A percentile compares a stretch with the other conserved stretches of the same genome.
Conservation (phyloP, 2,113 vertebrate species). For the Monopterus albus region DNA sequence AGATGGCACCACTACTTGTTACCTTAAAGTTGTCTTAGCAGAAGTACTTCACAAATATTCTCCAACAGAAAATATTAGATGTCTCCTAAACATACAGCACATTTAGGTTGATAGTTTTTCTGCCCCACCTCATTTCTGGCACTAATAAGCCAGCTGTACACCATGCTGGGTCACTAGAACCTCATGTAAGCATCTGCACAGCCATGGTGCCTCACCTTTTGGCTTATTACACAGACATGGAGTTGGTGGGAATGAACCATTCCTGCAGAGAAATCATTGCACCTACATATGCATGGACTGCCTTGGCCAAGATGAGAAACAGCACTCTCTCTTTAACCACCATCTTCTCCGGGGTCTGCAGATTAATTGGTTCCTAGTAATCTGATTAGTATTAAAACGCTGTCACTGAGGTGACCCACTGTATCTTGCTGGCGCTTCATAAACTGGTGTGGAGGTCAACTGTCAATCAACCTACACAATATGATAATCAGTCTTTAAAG, state of each 20-base stretch:
- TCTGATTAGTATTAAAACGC: conserved; percentile 82
- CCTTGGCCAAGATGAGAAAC: conserved; percentile 41
- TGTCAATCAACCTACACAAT: conserved; percentile 79
- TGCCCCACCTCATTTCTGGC: conserved; percentile 1
- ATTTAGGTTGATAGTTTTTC: conserved; percentile 8
- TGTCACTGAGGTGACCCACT: conserved; percentile 70
- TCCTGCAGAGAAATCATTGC: conserved; percentile 35
- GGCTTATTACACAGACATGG: conserved; percentile 26
- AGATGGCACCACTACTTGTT: no score
- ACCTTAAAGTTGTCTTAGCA: no score
- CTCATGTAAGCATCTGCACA: conserved; percentile 34
- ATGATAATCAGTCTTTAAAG: conserved; percentile 79
- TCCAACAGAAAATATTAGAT: neutral
- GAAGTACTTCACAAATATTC: conserved; percentile 4
- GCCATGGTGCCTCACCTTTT: conserved; percentile 35
- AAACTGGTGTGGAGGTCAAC: conserved; percentile 82
- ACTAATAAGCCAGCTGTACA: conserved; percentile 36
- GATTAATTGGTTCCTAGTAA: conserved; percentile 81
- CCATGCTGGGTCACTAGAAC: conserved; percentile 34
- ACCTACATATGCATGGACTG: conserved; percentile 1
- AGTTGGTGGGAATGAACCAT: conserved; percentile 1
- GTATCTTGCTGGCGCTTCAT: conserved; percentile 63
- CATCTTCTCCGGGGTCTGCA: conserved; percentile 51
- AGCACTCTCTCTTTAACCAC: conserved; percentile 64
- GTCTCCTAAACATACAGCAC: neutral